Percentiles rank a stretch among this genome's conserved stretches.
Conservation (phyloP, 1,140 invertebrate species). For the Drosophila kikkawai region DNA sequence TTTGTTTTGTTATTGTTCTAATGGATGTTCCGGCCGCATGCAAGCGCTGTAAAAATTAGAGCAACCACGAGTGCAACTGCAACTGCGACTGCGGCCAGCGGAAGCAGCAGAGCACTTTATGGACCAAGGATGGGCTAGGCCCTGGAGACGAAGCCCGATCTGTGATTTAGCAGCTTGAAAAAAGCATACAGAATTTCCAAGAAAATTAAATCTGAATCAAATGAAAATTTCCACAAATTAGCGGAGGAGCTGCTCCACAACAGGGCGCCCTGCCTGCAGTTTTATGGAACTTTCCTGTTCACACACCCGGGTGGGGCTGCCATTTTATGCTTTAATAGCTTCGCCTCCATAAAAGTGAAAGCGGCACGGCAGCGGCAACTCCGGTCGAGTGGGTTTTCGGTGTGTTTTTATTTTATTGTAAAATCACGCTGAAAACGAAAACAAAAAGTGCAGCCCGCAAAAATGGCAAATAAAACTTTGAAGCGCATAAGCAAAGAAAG, state of each 20-base stretch:
- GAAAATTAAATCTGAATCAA: constrained; percentile 9
- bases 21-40: constrained; percentile 73
- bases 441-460: constrained; percentile 50
- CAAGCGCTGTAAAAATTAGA: constrained; percentile 65
- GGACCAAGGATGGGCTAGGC: constrained; percentile 11
- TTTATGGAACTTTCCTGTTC: constrained; percentile 39
- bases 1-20: constrained; percentile 47
- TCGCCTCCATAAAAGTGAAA: constrained; percentile 58
- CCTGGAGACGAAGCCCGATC: not conserved
- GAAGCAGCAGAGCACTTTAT: constrained; percentile 43
- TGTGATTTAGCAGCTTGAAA: not conserved
- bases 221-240: constrained; percentile 23
- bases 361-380: constrained; percentile 50
- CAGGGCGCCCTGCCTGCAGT: constrained; percentile 20
- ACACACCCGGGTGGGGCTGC: constrained; percentile 23
- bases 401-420: constrained; percentile 45
- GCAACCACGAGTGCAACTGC: constrained; percentile 37
- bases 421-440: constrained; percentile 68
- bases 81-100: constrained; percentile 35
- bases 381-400: constrained; percentile 26
- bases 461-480: constrained; percentile 71
- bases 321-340: constrained; percentile 74
- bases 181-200: not conserved
- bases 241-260: constrained; percentile 22
- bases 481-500: constrained; percentile 40